Evolutionary conservation across 2,797 vertebrate genomes (phyloP).

Genomic region (Micrastur ruficollis): DNA sequence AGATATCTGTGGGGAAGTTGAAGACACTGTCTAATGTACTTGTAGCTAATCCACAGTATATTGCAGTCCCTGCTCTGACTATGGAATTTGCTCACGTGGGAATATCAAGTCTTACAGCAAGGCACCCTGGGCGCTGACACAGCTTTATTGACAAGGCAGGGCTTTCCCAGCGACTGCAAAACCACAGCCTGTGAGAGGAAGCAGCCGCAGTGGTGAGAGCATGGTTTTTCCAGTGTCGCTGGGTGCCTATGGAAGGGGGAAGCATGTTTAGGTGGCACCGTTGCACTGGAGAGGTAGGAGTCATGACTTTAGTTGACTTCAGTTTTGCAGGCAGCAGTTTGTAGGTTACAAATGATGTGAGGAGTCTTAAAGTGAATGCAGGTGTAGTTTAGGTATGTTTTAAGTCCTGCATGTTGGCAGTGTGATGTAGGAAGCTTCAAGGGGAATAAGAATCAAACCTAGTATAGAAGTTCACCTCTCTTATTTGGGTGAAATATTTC

Average conservation of each 20-base stretch:
- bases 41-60: not conserved
- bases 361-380: not conserved
- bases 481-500: not conserved
- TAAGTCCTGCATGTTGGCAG: fast-evolving
- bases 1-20: not conserved
- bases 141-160: not conserved
- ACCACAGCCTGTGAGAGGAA: not conserved
- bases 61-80: no score
- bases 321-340: not conserved
- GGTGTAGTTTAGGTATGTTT: not conserved
- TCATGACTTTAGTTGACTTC: not conserved
- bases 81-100: not conserved
- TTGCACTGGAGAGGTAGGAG: not conserved
- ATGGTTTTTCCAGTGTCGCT: not conserved
- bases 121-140: no score
- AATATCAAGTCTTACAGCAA: not conserved
- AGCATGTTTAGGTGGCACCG: fast-evolving
- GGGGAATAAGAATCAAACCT: not conserved
- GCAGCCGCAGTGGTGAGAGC: not conserved
- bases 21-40: not conserved
- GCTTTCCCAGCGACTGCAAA: not conserved
- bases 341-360: not conserved
- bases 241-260: fast-evolving
- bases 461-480: not conserved
- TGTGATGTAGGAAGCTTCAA: not conserved